Conservation (phyloP, 2,113 vertebrate genomes). For the Turdus rufiventris region DNA sequence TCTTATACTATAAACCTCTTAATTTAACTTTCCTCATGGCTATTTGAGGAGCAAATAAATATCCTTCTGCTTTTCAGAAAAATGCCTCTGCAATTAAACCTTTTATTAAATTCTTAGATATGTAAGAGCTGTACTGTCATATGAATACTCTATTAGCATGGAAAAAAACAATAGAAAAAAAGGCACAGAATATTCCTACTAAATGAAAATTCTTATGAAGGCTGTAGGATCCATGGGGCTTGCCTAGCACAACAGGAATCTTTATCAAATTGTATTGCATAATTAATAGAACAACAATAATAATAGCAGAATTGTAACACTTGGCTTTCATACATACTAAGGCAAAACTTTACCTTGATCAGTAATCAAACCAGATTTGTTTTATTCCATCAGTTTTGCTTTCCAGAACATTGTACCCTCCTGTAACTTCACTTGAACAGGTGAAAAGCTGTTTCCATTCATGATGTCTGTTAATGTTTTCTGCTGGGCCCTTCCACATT, state of each 20-base stretch:
- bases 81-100: neutral
- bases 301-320: neutral
- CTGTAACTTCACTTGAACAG: fast-evolving
- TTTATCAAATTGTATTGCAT: neutral
- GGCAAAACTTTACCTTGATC: neutral
- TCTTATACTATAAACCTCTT: neutral
- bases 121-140: neutral
- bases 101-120: conserved; percentile 26
- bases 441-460: neutral
- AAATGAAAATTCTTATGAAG: neutral
- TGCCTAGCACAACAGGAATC: neutral
- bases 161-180: neutral
- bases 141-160: conserved; percentile 5
- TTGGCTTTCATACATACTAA: neutral
- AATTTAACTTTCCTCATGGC: neutral
- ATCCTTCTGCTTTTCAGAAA: conserved; percentile 9
- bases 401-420: neutral
- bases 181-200: neutral
- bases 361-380: neutral
- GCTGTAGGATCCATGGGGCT: neutral
- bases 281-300: neutral
- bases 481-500: neutral
- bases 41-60: conserved; percentile 1
- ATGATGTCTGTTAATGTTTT: neutral
- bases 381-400: neutral